Conservation (phyloP, 2,888 invertebrate genomes). For the Eudasyphora cyanicolor region DNA sequence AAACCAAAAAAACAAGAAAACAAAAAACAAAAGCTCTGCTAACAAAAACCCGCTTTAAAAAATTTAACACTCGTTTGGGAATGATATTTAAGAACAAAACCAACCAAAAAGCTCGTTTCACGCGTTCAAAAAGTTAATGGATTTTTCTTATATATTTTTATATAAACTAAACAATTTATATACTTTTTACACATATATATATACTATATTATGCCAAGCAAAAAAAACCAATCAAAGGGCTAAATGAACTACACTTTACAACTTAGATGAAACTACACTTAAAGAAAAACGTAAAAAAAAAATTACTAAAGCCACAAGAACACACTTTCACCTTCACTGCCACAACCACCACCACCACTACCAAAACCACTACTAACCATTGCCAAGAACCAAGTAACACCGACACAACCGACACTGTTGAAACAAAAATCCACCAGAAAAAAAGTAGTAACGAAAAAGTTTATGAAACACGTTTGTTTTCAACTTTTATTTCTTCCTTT, state of each 20-base stretch:
- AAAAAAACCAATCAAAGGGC: constrained; percentile 23
- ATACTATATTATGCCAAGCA: background rate
- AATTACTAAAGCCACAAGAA: constrained; percentile 19
- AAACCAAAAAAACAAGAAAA: background rate
- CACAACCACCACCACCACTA: background rate
- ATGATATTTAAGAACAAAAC: constrained; percentile 54
- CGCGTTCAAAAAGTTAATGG: constrained; percentile 65
- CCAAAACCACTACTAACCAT: background rate
- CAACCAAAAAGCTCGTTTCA: constrained; percentile 63
- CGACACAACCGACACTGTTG: constrained; percentile 26
- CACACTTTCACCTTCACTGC: constrained; percentile 17
- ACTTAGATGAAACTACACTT: constrained; percentile 27
- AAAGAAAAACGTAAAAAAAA: constrained; percentile 14
- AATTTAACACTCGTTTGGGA: constrained; percentile 62
- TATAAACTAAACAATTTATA: constrained; percentile 13
- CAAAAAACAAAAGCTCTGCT: constrained; percentile 53
- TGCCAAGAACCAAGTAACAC: constrained; percentile 32
- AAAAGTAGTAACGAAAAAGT: constrained; percentile 47
- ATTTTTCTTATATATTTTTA: constrained; percentile 46
- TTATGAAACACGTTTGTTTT: constrained; percentile 43
- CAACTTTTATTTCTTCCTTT: constrained; percentile 23
- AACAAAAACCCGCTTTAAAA: constrained; percentile 38
- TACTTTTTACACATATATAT: background rate
- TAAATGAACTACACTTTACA: constrained; percentile 42
- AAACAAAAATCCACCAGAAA: constrained; percentile 27